Conservation (phyloP, 2,113 vertebrate genomes). For the Stegostoma tigrinum region DNA sequence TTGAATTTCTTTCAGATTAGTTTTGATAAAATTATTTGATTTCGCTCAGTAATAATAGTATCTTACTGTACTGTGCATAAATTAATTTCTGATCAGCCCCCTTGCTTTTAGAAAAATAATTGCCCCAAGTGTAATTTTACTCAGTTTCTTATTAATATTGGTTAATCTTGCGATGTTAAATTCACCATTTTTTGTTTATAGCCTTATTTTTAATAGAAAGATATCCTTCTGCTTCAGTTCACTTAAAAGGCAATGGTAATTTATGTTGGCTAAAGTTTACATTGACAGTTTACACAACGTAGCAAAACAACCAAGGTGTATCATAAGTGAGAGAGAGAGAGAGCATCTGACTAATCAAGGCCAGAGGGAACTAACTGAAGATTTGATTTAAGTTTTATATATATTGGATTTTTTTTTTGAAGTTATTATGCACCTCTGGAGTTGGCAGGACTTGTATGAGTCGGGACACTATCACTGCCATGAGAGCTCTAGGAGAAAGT, state of each 20-base stretch:
- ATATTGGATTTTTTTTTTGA: background rate
- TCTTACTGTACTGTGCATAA: background rate
- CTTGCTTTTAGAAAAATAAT: background rate
- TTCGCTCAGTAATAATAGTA: background rate
- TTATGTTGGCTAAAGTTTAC: background rate
- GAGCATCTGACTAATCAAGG: background rate
- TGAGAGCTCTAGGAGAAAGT: background rate
- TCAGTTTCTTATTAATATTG: background rate
- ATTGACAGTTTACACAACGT: background rate
- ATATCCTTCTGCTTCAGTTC: background rate
- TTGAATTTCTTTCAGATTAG: background rate
- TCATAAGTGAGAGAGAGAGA: background rate
- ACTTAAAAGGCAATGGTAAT: background rate
- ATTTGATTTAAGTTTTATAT: background rate
- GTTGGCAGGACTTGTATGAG: no score
- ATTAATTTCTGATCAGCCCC: background rate
- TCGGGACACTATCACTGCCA: no score
- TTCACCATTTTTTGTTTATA: background rate
- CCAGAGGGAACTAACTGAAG: background rate
- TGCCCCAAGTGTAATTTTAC: background rate
- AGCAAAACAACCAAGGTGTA: background rate
- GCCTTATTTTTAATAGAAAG: background rate
- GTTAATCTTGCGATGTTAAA: background rate
- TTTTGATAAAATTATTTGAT: background rate
- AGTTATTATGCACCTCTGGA: no score